Evolutionary conservation across 2,888 invertebrate species (phyloP), one percentile per base, ranked within the genome.

Genomic region (Phengaris alcon): DNA sequence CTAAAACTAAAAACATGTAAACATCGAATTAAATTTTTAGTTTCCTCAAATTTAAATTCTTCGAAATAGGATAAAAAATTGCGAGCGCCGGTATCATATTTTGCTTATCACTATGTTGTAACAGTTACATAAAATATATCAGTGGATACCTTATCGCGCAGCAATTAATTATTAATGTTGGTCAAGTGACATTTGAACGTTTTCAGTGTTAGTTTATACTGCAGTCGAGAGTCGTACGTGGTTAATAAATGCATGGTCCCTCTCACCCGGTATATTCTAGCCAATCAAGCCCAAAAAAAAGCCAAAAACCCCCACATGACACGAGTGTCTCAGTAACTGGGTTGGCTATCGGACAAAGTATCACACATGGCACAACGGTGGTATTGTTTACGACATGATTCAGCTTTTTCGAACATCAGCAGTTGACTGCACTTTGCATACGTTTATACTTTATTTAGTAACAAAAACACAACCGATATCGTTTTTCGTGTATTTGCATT

Each of bases 371-470:
- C 35, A 48, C 35, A 48, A n/a, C 48, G 48, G n/a, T 9, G n/a
- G 8, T 69, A 10, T 69, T 69, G 69, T 69, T 69, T 69, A 48
- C 69, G 7, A 68, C 46, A 48, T 69, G 69, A 69, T n/a, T 69
- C 46, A 48, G 69, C 69, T 46, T 46, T 69, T 69, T 68, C 48
- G 48, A 48, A 48, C 48, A 69, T 69, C 35, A 44, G 12, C 35
- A 64, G 64, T 64, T 64, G 9, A 12, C 12, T 35, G 64, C 64
- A 35, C 35, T 44, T 6, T 35, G 9, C 59, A 59, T 59, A 9
- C 59, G 64, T 44, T 35, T 64, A 44, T 44, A 22, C 22, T 22
- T 22, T 22, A 22, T 22, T 22, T 22, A 22, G 0, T 64, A 44
- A 64, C 35, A 44, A 35, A 44, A 64, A 64, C 57, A 57, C 9